Base-by-base conservation (phyloP, 30 jellyfish, hydroid and myxozoan genomes). In the Phacellophora camtschatica region DNA sequence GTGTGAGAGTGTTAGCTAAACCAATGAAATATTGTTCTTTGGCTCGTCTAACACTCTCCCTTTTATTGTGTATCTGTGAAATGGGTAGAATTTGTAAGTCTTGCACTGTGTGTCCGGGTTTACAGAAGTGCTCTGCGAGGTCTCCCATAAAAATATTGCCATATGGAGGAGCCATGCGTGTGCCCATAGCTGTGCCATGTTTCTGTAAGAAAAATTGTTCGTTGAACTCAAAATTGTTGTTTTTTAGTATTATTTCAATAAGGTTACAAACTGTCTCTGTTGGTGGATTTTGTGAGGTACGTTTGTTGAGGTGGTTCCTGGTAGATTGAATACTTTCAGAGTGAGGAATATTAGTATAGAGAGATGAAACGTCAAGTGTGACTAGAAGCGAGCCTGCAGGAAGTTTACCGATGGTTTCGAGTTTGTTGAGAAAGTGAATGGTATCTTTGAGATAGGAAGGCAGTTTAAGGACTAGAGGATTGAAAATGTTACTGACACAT, bases 201-300 rank as follows among this genome's bases (percentile, higher is more conserved):
- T 3, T 22, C 46, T 59, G 74, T 59, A 59, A 29, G 33, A 16
- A 59, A 59, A 59, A 59, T 59, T 59, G 43, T 59, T 48, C 46
- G 45, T 59, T 12, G 28, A 59, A 59, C 74, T 59, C 74, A 59
- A 59, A n/a, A 59, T 59, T 59, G 74, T 59, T 59, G 74, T 59
- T 59, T 15, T 27, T 59, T 16, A 59, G 45, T 7, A 59, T 59
- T 13, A 59, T 59, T 43, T 59, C 19, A 29, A 59, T 19, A 20
- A 59, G 74, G 74, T 59, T 20, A 48, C 74, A 59, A 8, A 59
- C 45, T 13, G 74, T 59, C 19, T 59, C 48, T 19, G 74, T 59
- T 8, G 74, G 74, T 16, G 74, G 74, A 19, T 27, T 11, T 59
- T 13, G 48, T 43, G 23, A 19, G 23, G 74, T 59, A 9, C 11